Evolutionary conservation across 2,888 invertebrate genomes (phyloP), one percentile per base, ranked within the genome.

Genomic region (Andricus curvator): DNA sequence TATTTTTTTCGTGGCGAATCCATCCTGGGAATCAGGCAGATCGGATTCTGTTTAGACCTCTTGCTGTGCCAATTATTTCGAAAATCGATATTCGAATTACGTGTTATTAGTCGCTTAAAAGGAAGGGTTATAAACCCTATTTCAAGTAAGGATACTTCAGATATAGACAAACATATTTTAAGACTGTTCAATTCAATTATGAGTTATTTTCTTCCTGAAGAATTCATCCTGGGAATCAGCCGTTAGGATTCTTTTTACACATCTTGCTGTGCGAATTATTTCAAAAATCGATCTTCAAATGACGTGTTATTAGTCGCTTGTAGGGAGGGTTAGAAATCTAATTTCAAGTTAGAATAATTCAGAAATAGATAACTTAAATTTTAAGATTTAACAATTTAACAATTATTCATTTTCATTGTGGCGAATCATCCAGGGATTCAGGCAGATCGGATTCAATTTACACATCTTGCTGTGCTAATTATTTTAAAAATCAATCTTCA

Each of bases 41-140:
- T 62, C 66, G 37, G n/a, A 66, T 66, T 66, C 37, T 37, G n/a
- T 13, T 66, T 66, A 66, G n/a, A n/a, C 62, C 62, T 62, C 25
- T 25, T 3, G 62, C 62, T 25, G 1, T 62, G 25, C 62, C 62
- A 62, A 62, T 62, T 62, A 62, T 62, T 62, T 62, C 2, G 1
- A 25, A 62, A 22, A 62, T 62, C 62, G 62, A 62, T 62, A 15
- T 62, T 62, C 15, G 62, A 62, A 62, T 62, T 25, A 62, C n/a
- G n/a, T 56, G n/a, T n/a, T 56, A 56, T n/a, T 2, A 15, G n/a
- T n/a, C 56, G n/a, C 8, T 56, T 56, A n/a, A 56, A 56, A n/a
- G 2, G 56, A 15, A 56, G n/a, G n/a, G 0, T 9, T 56, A 56
- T 2, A 3, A n/a, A n/a, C 8, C 15, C n/a, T 9, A n/a, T 56